Percentiles rank a stretch among this genome's conserved stretches.
These are phyloP conservation scores for Bungarus multicinctus DNA, from an alignment of 2,113 vertebrate genomes.

Conservation along the genomic window DNA sequence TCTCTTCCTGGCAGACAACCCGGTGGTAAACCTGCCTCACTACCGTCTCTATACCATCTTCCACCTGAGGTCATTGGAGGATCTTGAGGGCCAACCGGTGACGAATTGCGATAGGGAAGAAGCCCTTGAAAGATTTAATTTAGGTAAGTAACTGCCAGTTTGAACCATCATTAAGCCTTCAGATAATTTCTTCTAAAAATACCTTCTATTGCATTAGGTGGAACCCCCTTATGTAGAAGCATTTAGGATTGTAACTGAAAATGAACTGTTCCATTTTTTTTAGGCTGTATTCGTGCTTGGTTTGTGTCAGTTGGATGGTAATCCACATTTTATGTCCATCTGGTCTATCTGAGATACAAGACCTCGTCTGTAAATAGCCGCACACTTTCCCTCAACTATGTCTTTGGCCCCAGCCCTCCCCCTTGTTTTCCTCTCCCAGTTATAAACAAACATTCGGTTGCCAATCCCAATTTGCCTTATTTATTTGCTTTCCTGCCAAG, in stretches of 20 bases:
- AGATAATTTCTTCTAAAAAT: not conserved
- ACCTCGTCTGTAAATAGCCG: not conserved
- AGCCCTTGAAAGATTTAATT: slow-evolving; percentile 79
- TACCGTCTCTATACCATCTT: slow-evolving; percentile 77
- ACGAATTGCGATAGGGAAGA: slow-evolving; percentile 74
- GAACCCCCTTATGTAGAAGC: too few species aligned
- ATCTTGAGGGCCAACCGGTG: slow-evolving; percentile 76
- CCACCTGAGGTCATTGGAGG: slow-evolving; percentile 78
- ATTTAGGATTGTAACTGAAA: not conserved
- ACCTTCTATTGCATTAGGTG: not conserved
- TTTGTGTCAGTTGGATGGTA: not conserved
- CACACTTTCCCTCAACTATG: not conserved
- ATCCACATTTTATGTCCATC: not conserved
- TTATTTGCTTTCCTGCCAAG: not conserved
- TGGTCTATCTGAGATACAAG: not conserved
- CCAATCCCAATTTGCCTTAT: too few species aligned
- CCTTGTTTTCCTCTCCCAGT: not conserved
- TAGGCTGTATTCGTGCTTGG: not conserved
- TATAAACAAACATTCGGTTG: not conserved
- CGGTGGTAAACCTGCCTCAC: slow-evolving; percentile 76
- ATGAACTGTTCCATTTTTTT: not conserved
- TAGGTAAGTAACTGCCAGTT: slow-evolving; percentile 68
- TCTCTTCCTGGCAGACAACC: slow-evolving; percentile 77
- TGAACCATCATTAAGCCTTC: not conserved
- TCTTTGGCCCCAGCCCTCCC: not conserved